Evolutionary conservation across 2,797 vertebrate genomes (phyloP).

Genomic region (Chrysolophus pictus): DNA sequence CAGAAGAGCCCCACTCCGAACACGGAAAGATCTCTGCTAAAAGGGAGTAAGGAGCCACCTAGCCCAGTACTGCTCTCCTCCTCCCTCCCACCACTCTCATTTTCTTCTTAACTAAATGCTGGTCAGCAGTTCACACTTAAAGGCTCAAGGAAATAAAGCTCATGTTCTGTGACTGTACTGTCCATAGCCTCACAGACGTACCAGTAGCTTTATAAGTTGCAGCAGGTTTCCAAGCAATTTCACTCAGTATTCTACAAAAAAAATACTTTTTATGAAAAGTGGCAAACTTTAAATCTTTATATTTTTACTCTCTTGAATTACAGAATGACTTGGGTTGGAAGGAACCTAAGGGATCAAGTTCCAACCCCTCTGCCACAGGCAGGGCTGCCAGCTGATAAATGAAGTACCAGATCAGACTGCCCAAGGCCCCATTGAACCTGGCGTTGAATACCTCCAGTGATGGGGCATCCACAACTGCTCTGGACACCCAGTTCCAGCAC

Average conservation of each 20-base stretch:
- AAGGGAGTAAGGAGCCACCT: background rate
- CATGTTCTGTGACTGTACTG: background rate
- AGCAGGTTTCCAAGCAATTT: background rate
- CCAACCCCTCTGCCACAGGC: no score
- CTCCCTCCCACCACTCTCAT: no score
- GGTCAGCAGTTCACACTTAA: fast-evolving
- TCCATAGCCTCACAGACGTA: fast-evolving
- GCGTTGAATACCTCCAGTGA: no score
- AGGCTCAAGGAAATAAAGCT: background rate
- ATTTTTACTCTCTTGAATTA: background rate
- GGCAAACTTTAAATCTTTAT: background rate
- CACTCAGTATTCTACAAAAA: background rate
- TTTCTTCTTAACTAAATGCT: background rate
- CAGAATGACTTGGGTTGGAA: no score
- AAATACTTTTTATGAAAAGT: background rate
- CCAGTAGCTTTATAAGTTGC: background rate
- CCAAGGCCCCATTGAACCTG: no score
- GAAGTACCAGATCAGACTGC: no score
- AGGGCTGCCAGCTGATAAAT: no score
- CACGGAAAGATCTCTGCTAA: fast-evolving
- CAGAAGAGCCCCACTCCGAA: background rate
- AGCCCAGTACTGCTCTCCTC: background rate
- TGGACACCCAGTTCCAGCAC: no score
- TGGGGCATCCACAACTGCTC: no score
- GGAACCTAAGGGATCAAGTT: no score